Conservation (phyloP, 1,140 invertebrate genomes). For the Lordiphosa collinella region DNA sequence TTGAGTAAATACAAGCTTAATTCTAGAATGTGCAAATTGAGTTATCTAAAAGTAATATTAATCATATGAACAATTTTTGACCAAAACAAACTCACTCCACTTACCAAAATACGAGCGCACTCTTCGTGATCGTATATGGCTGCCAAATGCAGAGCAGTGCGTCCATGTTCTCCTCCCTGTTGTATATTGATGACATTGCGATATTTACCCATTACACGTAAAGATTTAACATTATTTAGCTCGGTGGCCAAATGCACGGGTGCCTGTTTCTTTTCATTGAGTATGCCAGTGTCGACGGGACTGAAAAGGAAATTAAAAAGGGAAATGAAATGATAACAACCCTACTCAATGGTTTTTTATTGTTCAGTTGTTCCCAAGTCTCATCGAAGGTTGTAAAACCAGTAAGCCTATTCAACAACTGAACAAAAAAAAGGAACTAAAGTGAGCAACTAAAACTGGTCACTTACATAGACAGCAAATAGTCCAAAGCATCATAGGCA, state of each 20-base stretch:
- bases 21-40: constrained; percentile 1
- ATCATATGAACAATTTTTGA: constrained; percentile 34
- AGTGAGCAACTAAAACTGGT: background rate
- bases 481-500: constrained; percentile 85
- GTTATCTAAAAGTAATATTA: constrained; percentile 26
- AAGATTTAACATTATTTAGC: constrained; percentile 85
- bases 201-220: constrained; percentile 85
- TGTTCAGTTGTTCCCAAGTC: too few relatives aligned
- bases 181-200: constrained; percentile 85
- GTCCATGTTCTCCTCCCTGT: constrained; percentile 88
- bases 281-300: constrained; percentile 84
- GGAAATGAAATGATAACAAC: too few relatives aligned
- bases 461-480: constrained; percentile 86
- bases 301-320: constrained; percentile 70
- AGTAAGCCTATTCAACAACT: too few relatives aligned
- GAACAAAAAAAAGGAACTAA: too few relatives aligned
- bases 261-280: constrained; percentile 89
- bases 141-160: constrained; percentile 89
- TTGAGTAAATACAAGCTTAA: constrained; percentile 21
- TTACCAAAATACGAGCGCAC: constrained; percentile 89
- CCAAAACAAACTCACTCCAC: constrained; percentile 62
- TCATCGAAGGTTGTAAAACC: too few relatives aligned
- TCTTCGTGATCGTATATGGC: constrained; percentile 90
- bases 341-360: too few relatives aligned
- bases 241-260: constrained; percentile 90